Base-by-base conservation (phyloP, 2,797 vertebrate species). In the Rhabdophis nuchalis region DNA sequence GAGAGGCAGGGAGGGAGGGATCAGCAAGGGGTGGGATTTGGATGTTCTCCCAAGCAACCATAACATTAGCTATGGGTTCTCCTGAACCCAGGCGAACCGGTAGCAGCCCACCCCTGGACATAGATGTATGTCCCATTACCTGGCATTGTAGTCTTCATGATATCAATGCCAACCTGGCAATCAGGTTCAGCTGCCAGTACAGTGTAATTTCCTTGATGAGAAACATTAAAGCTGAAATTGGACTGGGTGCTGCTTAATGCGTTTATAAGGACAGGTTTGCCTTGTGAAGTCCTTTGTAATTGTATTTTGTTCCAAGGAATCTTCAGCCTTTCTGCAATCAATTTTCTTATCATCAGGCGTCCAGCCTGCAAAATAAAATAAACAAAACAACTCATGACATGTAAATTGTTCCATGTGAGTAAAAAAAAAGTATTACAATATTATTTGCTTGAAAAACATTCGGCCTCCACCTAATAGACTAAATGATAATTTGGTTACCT, bases 181-280 rank as follows among this genome's bases (percentile, higher is more conserved):
- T 98, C 97, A 77, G 97, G 97, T 90, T 99, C 98, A 86, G 99
- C 99, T 86, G 99, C 99, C 27, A 99, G 98, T 57, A 99, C 98
- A 0, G 99, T 97, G 72, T 98, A 99, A 96, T 99, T 98, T 5
- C 99, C 99, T 96, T 99, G 99, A 95, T 99, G 99, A 92, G 99
- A 99, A 72, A 99, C 93, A 90, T 99, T 99, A 96, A 99, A 99
- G 95, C 96, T 98, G 97, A 98, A 99, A 93, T 96, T 97, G 0
- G 96, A 95, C 89, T 82, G 72, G 8, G 92, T 89, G 86, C 54
- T n/a, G n/a, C 92, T 25, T 0, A 97, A 53, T 0, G 97, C 96
- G 86, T 97, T 96, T 32, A 98, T 97, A 91, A 99, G 97, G 95
- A 98, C 98, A 41, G 99, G 99, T 95, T 99, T 99, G 95, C 99